Conservation (phyloP, 2,888 invertebrate genomes). For the Ormyrus labotus region DNA sequence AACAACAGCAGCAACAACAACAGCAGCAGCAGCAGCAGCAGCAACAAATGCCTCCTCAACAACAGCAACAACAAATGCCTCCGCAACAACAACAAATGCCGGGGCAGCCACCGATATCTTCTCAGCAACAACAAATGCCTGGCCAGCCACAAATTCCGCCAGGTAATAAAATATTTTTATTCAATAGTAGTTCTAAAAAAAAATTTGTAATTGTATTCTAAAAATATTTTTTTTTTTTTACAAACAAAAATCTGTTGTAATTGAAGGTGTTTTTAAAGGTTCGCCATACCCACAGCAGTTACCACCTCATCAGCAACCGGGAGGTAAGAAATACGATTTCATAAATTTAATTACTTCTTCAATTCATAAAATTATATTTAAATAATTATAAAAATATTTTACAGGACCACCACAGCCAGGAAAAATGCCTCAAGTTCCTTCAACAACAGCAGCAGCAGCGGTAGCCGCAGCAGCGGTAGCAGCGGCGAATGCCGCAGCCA, state of each 20-base stretch:
- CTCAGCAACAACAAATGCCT: slow-evolving; percentile 57
- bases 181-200: background rate
- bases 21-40: slow-evolving; percentile 60
- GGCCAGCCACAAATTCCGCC: slow-evolving; percentile 60
- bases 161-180: slow-evolving; percentile 54
- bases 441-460: slow-evolving; percentile 60
- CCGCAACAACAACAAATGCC: slow-evolving; percentile 52
- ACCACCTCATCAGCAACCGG: slow-evolving; percentile 46
- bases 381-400: background rate
- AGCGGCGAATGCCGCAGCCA: slow-evolving; percentile 66
- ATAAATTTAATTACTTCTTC: background rate
- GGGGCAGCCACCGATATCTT: background rate
- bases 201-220: background rate
- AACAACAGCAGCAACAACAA: slow-evolving; percentile 64
- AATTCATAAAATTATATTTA: background rate
- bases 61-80: slow-evolving; percentile 56
- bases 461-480: slow-evolving; percentile 64
- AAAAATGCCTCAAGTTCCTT: slow-evolving; percentile 61
- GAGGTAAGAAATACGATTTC: slow-evolving; percentile 29
- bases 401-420: slow-evolving; percentile 61
- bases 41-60: slow-evolving; percentile 56
- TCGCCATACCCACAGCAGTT: slow-evolving; percentile 46
- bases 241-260: background rate
- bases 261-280: slow-evolving; percentile 16
- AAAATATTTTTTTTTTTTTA: background rate